Evolutionary conservation across 2,797 vertebrate species (phyloP), one percentile per base, ranked within the genome.

Genomic region (Jordanella pulchra): DNA sequence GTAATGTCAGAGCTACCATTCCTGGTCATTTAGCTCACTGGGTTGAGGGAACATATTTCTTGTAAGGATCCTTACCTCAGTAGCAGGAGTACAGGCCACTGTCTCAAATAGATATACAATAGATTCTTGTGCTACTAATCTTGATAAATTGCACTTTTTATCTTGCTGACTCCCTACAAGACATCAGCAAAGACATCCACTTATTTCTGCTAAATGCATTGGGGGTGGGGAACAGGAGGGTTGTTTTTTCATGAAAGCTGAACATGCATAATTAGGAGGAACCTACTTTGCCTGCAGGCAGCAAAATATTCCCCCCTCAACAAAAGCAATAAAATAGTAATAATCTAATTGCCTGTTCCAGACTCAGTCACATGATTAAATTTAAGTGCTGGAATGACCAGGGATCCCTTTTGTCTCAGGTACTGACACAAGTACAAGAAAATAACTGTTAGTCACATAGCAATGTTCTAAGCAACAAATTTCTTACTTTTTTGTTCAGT

Each of bases 291-390:
- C 71, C 81, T 1, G 13, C 53, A 72, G 76, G 77, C 73, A 73
- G 69, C 56, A 75, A 68, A 50, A 60, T 67, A 65, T 74, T 74
- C 67, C 75, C 56, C 42, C 54, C 58, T 51, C 75, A 69, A 69
- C 71, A 83, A 76, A 89, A 80, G 71, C 27, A 71, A 79, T 83
- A 82, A 81, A 60, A 68, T 76, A 58, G 58, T 73, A 75, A 85
- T 79, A 79, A 82, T 77, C 63, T 76, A 65, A 84, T 76, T 76
- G n/a, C 72, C 14, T 55, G 18, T 65, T 76, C 68, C 70, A 56
- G 58, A 64, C 44, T 66, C 4, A n/a, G 48, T 76, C 50, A 54
- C 17, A 66, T 72, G 28, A 73, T 67, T 65, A 35, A 65, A 81
- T 69, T 63, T 65, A 72, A 25, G 61, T 50, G 18, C 44, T 28